Base-by-base conservation (phyloP, 2,888 invertebrate species). In the Rhogogaster chlorosoma region DNA sequence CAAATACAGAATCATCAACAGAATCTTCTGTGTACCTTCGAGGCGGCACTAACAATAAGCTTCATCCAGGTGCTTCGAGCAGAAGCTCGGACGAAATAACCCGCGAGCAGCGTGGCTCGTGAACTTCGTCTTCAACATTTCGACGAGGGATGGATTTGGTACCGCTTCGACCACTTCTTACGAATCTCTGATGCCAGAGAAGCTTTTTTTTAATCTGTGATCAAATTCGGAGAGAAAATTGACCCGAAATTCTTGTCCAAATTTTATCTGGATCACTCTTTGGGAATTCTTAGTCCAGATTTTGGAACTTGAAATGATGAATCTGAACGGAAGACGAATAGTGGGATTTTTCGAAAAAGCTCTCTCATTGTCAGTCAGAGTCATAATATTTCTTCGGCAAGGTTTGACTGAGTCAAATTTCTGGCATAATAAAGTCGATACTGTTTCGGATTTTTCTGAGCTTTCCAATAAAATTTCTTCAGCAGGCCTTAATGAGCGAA, bases 1-100 rank as follows among this genome's bases (percentile, higher is more conserved):
- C 57, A 53, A 78, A 78, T 57, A 53, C 53, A 18, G 12, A 38
- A 75, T 42, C 45, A 75, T 75, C 75, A 75, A 75, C 75, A 57
- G 26, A 57, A 29, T 77, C 77, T 53, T 75, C n/a, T 61, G 26
- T 22, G 10, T 61, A 61, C 36, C n/a, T 38, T 36, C 2, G n/a
- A 71, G 38, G 38, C 32, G n/a, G 49, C 49, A 49, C n/a, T n/a
- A 49, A 49, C 49, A 49, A 49, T 49, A n/a, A n/a, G 18, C 18
- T 53, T 6, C 10, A 7, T 1, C n/a, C 53, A 53, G 53, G 53
- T 53, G 53, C n/a, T 53, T n/a, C 7, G 53, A 53, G n/a, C 53
- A 53, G 53, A n/a, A n/a, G n/a, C 53, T 53, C n/a, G 2, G n/a
- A 53, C 7, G 53, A 53, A n/a, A 53, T n/a, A n/a, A n/a, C 53